Evolutionary conservation across 2,888 invertebrate genomes (phyloP).

Genomic region (Acanthosepion lycidas): DNA sequence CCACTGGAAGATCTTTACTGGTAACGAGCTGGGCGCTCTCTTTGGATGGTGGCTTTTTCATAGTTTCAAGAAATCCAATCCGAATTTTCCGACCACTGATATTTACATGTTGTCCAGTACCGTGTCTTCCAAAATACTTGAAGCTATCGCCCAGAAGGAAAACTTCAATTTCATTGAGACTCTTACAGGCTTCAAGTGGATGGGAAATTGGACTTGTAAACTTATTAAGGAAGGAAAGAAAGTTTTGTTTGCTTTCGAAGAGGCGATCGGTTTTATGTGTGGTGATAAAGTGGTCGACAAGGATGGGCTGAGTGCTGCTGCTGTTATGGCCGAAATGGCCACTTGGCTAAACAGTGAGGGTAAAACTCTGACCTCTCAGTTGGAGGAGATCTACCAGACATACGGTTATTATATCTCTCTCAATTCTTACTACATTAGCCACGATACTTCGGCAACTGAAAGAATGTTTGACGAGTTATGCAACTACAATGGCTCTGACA

Average conservation of each 20-base stretch:
- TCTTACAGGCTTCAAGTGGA: constrained; percentile 99
- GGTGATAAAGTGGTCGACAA: constrained; percentile 92
- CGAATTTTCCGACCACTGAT: constrained; percentile 75
- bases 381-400: constrained; percentile 83
- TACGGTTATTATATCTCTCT: constrained; percentile 92
- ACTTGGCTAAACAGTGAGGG: constrained; percentile 80
- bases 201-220: constrained; percentile 90
- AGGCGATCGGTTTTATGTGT: constrained; percentile 98
- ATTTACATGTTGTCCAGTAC: constrained; percentile 92
- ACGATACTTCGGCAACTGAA: constrained; percentile 82
- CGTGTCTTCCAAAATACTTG: constrained; percentile 95
- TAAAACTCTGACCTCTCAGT: constrained; percentile 75
- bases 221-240: constrained; percentile 82
- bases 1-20: constrained; percentile 91
- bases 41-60: constrained; percentile 93
- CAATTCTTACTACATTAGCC: constrained; percentile 92
- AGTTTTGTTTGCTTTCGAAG: constrained; percentile 96
- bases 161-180: constrained; percentile 90
- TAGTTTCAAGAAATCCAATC: constrained; percentile 59
- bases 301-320: constrained; percentile 94
- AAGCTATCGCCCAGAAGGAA: constrained; percentile 85
- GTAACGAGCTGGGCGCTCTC: constrained; percentile 95
- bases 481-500: constrained; percentile 78
- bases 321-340: constrained; percentile 84
- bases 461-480: constrained; percentile 88